These are phyloP conservation scores for Salpingus planirostris DNA, from an alignment of 2,888 invertebrate species.

Conservation along the genomic window DNA sequence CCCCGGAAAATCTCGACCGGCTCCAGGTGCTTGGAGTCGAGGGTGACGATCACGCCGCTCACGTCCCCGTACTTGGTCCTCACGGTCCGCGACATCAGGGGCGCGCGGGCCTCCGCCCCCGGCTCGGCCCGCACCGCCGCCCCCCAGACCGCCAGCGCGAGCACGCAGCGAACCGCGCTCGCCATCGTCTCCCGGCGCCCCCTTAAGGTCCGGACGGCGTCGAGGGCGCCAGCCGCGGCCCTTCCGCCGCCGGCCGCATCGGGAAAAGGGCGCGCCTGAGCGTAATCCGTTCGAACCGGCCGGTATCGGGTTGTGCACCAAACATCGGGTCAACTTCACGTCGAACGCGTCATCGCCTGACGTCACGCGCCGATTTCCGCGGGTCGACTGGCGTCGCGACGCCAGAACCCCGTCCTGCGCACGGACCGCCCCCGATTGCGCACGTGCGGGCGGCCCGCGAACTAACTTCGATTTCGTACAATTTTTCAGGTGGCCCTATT, in stretches of 20 bases:
- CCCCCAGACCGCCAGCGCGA: conserved; percentile 6
- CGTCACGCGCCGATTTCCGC: conserved; percentile 28
- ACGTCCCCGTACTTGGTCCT: conserved; percentile 83
- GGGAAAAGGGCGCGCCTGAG: too few relatives aligned
- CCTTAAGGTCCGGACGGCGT: too few relatives aligned
- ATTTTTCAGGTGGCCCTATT: too few relatives aligned
- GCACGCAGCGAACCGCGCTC: too few relatives aligned
- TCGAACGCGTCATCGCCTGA: conserved; percentile 4
- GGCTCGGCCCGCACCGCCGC: conserved; percentile 22
- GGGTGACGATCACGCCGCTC: conserved; percentile 74
- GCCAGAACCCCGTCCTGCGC: conserved; percentile 44
- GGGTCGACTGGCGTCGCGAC: conserved; percentile 40
- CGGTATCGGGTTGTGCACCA: background rate
- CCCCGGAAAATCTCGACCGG: conserved; percentile 90
- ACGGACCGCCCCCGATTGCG: conserved; percentile 42
- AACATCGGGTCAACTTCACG: background rate
- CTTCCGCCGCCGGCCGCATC: too few relatives aligned
- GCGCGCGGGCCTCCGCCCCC: conserved; percentile 28
- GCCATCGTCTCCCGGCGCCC: too few relatives aligned
- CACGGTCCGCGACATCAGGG: conserved; percentile 72
- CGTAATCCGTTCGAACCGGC: too few relatives aligned
- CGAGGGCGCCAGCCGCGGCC: too few relatives aligned
- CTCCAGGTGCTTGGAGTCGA: conserved; percentile 72
- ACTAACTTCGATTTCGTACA: too few relatives aligned
- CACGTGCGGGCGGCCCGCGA: conserved; percentile 39